Evolutionary conservation across 2,888 invertebrate species (phyloP).

Genomic region (Hedychridium roseum): DNA sequence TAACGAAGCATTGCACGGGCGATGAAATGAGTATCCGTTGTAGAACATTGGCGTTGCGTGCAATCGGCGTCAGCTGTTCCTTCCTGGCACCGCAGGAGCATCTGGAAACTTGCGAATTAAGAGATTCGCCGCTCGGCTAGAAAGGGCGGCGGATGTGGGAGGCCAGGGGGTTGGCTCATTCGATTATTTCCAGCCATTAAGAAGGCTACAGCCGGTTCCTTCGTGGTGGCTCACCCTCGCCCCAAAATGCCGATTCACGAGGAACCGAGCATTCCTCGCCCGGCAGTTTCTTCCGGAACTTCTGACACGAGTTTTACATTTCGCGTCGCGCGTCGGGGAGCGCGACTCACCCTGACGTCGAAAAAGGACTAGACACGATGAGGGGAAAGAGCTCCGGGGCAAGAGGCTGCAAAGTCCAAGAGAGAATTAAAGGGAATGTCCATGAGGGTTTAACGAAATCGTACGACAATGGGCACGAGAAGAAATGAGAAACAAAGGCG

Average conservation of each 20-base stretch:
- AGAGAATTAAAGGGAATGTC: background rate
- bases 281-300: constrained; percentile 43
- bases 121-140: constrained; percentile 35
- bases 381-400: constrained; percentile 3
- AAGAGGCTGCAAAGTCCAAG: constrained; percentile 8
- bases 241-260: constrained; percentile 11
- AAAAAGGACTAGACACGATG: constrained; percentile 26
- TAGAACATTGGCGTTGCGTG: constrained; percentile 8
- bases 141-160: constrained; percentile 6
- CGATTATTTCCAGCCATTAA: constrained; percentile 56
- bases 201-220: constrained; percentile 18
- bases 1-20: constrained; percentile 13
- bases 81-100: constrained; percentile 17
- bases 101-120: constrained; percentile 53
- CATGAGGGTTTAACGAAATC: constrained; percentile 9
- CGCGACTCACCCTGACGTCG: constrained; percentile 1
- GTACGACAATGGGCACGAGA: constrained; percentile 1
- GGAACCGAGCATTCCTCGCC: constrained; percentile 8
- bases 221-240: constrained; percentile 5
- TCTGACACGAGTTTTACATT: constrained; percentile 59
- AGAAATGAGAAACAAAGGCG: background rate
- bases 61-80: constrained; percentile 21
- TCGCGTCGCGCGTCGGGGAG: constrained; percentile 24
- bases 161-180: constrained; percentile 35
- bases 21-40: constrained; percentile 10